phyloP scores from a whole-genome alignment of 2,797 vertebrate species.

The Sebastes hopkinsi region DNA sequence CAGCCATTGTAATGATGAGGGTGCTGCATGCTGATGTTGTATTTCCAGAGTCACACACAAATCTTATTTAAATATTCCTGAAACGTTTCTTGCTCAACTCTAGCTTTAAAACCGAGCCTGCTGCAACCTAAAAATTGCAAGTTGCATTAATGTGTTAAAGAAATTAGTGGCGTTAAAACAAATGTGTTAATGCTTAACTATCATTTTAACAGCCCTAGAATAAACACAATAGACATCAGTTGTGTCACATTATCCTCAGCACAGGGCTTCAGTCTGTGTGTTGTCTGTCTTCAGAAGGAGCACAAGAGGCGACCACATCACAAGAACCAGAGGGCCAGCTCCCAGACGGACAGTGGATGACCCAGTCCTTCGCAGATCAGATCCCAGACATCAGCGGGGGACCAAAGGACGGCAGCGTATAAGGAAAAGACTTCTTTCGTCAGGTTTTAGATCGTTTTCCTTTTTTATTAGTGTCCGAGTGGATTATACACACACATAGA shows the following conservation, averaged over 20 bases:
- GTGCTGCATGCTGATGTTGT: background rate
- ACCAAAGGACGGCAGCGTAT: constrained; percentile 47
- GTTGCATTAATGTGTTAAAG: too few species aligned
- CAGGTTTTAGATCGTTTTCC: constrained; percentile 38
- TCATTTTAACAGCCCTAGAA: too few species aligned
- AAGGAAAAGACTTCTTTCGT: constrained; percentile 33
- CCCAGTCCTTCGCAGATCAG: constrained; percentile 87
- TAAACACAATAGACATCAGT: background rate
- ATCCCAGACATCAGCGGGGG: constrained; percentile 84
- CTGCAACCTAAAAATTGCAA: too few species aligned
- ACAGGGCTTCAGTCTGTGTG: background rate
- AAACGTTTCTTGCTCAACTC: background rate
- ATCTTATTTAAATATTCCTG: too few species aligned
- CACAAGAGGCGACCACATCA: constrained; percentile 67
- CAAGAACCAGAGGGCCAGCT: constrained; percentile 70
- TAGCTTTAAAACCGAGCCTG: too few species aligned
- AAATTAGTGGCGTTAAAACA: too few species aligned
- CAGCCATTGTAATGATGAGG: background rate
- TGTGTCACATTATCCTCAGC: background rate
- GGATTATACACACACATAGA: constrained; percentile 49
- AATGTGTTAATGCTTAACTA: too few species aligned
- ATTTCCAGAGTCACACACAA: background rate
- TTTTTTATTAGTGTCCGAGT: constrained; percentile 56
- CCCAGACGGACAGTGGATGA: constrained; percentile 91
- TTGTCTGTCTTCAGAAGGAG: constrained; percentile 49